These are phyloP conservation scores for Caradrina clavipalpis DNA, from an alignment of 2,888 invertebrate genomes.

Conservation along the genomic window DNA sequence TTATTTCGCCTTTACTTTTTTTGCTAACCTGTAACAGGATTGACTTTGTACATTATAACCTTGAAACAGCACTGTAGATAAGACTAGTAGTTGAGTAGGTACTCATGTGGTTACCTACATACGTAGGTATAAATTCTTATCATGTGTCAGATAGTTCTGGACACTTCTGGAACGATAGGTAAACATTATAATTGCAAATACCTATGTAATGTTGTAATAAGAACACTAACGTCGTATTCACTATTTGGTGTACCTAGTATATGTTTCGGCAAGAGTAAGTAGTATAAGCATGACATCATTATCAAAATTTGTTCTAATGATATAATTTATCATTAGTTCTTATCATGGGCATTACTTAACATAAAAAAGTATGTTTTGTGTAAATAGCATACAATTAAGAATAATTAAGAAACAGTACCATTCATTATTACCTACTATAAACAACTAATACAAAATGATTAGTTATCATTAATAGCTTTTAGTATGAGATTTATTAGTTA, in stretches of 20 bases:
- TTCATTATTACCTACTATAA: too few relatives aligned
- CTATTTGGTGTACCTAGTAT: neutral
- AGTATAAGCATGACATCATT: neutral
- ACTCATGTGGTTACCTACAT: conserved; percentile 1
- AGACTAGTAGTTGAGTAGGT: neutral
- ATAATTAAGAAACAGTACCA: too few relatives aligned
- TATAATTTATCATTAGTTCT: conserved; percentile 1
- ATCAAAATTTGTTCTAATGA: neutral
- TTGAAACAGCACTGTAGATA: conserved; percentile 35
- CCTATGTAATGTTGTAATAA: conserved; percentile 4
- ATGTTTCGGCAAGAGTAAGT: neutral
- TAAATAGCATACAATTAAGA: too few relatives aligned
- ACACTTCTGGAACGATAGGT: conserved; percentile 51
- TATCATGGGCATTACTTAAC: too few relatives aligned
- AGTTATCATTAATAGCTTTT: too few relatives aligned
- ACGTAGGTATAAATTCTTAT: conserved; percentile 23
- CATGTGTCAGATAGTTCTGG: conserved; percentile 51
- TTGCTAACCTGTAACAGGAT: conserved; percentile 1
- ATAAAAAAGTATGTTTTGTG: too few relatives aligned
- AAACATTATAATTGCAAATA: neutral
- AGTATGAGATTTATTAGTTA: too few relatives aligned
- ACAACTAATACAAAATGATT: too few relatives aligned
- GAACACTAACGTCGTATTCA: neutral
- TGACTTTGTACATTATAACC: conserved; percentile 26
- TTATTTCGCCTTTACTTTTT: conserved; percentile 14